phyloP scores from a whole-genome alignment of 2,113 vertebrate genomes.

The Thamnaconus septentrionalis region DNA sequence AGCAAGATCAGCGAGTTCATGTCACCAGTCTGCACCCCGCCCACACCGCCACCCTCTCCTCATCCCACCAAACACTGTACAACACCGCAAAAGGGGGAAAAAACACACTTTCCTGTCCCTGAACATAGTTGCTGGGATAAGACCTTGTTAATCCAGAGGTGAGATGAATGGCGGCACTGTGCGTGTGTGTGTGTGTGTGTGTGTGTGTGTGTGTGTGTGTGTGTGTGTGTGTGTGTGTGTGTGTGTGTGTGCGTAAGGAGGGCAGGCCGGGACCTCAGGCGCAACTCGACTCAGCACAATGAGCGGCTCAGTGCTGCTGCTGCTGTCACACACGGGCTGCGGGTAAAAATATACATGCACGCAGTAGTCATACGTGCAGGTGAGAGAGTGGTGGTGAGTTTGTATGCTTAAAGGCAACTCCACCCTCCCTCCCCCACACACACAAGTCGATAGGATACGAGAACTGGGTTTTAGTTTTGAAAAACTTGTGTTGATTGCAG shows the following conservation, averaged over 20 bases:
- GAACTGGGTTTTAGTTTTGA: too few species aligned
- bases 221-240: slow-evolving; percentile 45
- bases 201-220: slow-evolving; percentile 45
- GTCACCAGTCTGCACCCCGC: slow-evolving; percentile 12
- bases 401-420: background rate
- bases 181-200: slow-evolving; percentile 45
- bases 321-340: slow-evolving; percentile 31
- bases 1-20: slow-evolving; percentile 38
- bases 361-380: background rate
- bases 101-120: slow-evolving; percentile 26
- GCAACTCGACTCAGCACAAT: slow-evolving; percentile 51
- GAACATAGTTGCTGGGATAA: slow-evolving; percentile 66
- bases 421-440: too few species aligned
- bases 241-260: slow-evolving; percentile 30
- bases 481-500: too few species aligned
- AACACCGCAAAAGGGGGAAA: too few species aligned
- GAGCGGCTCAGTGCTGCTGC: slow-evolving; percentile 59
- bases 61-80: background rate
- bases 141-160: slow-evolving; percentile 65
- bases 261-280: slow-evolving; percentile 32
- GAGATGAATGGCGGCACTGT: slow-evolving; percentile 73
- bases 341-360: slow-evolving; percentile 36
- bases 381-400: slow-evolving; percentile 2
- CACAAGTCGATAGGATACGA: too few species aligned
- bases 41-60: background rate